Percentiles rank a stretch among this genome's conserved stretches.
Conservation (phyloP, 1,140 invertebrate species). For the Lutraria rhynchaena region DNA sequence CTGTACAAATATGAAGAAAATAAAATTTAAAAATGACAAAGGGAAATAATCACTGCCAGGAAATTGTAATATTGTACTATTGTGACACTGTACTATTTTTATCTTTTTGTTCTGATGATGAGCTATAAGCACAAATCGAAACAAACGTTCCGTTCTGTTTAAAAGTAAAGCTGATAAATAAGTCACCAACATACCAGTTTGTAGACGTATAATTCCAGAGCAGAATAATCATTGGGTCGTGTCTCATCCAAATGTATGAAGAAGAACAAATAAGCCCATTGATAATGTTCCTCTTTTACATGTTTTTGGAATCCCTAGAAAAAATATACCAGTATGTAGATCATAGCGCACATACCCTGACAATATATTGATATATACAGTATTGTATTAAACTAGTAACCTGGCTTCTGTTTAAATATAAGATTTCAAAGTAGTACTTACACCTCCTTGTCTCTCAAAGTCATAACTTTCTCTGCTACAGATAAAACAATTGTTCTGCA, state of each 20-base stretch:
- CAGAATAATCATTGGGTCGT: slow-evolving; percentile 77
- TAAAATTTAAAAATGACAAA: no score
- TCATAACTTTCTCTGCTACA: slow-evolving; percentile 79
- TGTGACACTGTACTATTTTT: no score
- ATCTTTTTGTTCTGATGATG: not conserved
- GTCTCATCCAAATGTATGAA: slow-evolving; percentile 81
- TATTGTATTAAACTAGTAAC: not conserved
- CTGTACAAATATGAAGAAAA: no score
- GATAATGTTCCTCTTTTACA: slow-evolving; percentile 79
- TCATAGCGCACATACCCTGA: not conserved
- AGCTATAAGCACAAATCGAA: slow-evolving; percentile 10
- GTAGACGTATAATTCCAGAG: slow-evolving; percentile 73
- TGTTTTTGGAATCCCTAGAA: slow-evolving; percentile 79
- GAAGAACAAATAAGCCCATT: slow-evolving; percentile 81
- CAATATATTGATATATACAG: not conserved
- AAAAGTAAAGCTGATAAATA: no score
- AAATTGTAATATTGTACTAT: no score
- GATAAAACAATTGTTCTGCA: slow-evolving; percentile 79
- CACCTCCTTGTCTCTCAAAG: slow-evolving; percentile 78
- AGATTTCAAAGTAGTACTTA: slow-evolving; percentile 47
- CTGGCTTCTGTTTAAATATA: no score
- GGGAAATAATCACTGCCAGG: no score
- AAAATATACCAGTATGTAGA: no score
- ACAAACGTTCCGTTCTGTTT: no score
- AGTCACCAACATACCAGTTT: slow-evolving; percentile 23